Evolutionary conservation across 2,113 vertebrate species (phyloP), one percentile per base, ranked within the genome.

Genomic region (Vanacampus margaritifer): DNA sequence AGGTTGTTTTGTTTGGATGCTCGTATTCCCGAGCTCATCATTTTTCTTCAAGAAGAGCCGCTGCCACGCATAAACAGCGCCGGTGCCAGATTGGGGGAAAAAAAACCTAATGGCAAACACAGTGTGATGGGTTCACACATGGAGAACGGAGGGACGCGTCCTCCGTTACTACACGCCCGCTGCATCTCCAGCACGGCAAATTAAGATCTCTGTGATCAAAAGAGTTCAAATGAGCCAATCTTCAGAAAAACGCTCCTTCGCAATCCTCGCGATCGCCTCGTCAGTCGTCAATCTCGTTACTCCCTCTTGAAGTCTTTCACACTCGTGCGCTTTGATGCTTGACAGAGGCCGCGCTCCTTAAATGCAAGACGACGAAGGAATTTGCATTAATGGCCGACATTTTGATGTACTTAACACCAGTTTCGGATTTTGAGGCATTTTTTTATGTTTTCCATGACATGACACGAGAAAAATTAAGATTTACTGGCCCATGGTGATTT

Each of bases 201-300:
- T 88, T 88, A 88, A 88, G 76, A 88, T 85, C 69, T 84, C 68
- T 63, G 76, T 81, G 87, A 88, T 89, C 86, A 90, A 88, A 90
- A 86, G 64, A 35, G 67, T 24, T 74, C 81, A 84, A 87, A 87
- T 77, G 81, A 84, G 75, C 72, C 84, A 82, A 89, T 88, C 86
- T 84, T 81, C 10, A 65, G 75, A 84, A 81, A 83, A 41, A 71
- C 14, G 13, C 70, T 64, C 65, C 64, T 72, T 66, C 41, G 48
- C 43, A 5, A 1, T 19, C 13, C 64, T 53, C 58, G 62, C 68
- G 45, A 19, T 69, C 69, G 23, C 71, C 76, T 68, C 43, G 65
- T 70, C 68, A 76, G 73, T 68, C 43, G 65, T 70, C 68, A 76
- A 73, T 69, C 75, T 66, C 48, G 64, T 72, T 68, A 76, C 74